Evolutionary conservation across 2,797 vertebrate genomes (phyloP).

Genomic region (Falco novaeseelandiae): DNA sequence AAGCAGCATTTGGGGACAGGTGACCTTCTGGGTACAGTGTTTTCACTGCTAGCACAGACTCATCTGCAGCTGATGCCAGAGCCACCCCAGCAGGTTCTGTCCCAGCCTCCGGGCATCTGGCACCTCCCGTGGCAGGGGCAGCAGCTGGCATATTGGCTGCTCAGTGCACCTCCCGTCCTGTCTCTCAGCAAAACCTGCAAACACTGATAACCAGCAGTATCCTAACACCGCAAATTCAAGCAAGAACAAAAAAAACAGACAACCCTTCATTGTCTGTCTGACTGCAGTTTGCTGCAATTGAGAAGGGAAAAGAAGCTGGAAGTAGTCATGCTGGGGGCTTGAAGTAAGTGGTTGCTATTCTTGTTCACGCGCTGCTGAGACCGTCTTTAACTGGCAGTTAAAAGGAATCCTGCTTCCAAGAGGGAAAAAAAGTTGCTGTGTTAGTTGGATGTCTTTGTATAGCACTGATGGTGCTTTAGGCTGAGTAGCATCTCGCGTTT

Average conservation of each 20-base stretch:
- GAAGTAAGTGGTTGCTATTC: background rate
- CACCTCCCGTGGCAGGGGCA: background rate
- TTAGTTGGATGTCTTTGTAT: background rate
- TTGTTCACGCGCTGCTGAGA: accelerated
- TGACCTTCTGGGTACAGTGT: background rate
- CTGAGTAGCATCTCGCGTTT: background rate
- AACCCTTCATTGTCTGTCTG: background rate
- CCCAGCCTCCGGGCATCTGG: accelerated
- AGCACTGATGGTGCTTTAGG: background rate
- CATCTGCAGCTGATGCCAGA: background rate
- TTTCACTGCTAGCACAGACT: background rate
- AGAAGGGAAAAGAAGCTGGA: background rate
- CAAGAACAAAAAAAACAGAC: background rate
- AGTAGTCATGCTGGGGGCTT: background rate
- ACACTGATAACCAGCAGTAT: background rate
- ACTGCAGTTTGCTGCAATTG: background rate
- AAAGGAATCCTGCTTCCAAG: conserved; percentile 11
- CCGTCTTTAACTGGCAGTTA: background rate
- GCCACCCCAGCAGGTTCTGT: background rate
- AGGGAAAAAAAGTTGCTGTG: background rate
- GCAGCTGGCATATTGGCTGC: background rate
- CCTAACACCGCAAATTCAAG: background rate
- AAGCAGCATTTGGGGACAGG: background rate
- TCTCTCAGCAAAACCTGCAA: background rate
- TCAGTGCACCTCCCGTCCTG: accelerated